phyloP scores from a whole-genome alignment of 2,113 vertebrate species.

The Aegotheles bennettii region DNA sequence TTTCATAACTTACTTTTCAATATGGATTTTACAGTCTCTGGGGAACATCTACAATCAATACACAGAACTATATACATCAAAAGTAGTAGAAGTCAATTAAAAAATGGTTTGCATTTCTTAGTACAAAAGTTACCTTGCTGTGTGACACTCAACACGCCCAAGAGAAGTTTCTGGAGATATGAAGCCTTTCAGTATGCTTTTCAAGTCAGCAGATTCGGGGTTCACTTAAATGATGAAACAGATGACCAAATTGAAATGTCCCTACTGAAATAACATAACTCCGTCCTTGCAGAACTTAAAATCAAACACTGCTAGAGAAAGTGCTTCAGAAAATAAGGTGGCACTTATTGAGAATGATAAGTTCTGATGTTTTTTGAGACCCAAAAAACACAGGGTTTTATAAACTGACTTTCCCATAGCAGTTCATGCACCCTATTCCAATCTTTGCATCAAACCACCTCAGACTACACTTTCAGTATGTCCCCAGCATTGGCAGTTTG shows the following conservation, averaged over 20 bases:
- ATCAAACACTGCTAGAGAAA: neutral
- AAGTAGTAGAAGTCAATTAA: neutral
- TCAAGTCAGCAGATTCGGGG: neutral
- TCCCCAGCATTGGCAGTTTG: neutral
- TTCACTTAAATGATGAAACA: neutral
- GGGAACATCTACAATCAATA: neutral
- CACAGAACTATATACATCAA: neutral
- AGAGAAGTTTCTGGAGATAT: neutral
- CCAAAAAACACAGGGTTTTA: neutral
- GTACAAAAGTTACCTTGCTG: neutral
- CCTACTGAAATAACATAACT: neutral
- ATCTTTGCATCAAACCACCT: neutral
- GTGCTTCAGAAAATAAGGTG: neutral
- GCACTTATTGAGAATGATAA: neutral
- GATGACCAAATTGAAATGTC: neutral
- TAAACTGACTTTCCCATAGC: neutral
- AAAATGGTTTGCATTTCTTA: neutral
- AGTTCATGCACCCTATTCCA: neutral
- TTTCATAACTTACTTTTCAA: neutral
- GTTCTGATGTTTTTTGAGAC: neutral
- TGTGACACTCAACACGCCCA: neutral
- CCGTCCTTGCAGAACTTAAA: neutral
- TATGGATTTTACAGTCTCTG: neutral
- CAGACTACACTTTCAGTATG: neutral
- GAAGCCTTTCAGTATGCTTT: neutral